phyloP scores from a whole-genome alignment of 1,140 invertebrate species.

The Anoplolepis gracilipes region DNA sequence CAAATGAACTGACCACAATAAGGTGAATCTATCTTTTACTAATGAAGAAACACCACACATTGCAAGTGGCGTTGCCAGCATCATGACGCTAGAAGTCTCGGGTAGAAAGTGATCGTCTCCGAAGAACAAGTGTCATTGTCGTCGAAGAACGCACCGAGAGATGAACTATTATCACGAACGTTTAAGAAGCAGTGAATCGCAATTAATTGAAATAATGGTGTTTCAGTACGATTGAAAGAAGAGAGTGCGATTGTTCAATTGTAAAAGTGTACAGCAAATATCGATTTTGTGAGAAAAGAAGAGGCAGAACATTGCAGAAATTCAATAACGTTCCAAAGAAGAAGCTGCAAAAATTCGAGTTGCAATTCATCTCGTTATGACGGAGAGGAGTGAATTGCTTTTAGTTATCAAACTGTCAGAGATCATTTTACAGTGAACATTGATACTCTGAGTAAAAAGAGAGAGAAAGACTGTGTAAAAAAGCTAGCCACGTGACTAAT shows the following conservation, averaged over 20 bases:
- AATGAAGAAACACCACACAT: constrained; percentile 33
- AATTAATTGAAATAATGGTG: not conserved
- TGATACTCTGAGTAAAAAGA: not conserved
- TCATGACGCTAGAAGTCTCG: not conserved
- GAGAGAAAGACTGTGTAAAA: not conserved
- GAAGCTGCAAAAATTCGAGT: not conserved
- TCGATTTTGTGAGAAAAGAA: not conserved
- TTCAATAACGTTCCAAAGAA: too few relatives aligned
- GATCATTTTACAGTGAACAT: not conserved
- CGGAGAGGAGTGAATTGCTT: not conserved
- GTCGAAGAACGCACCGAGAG: not conserved
- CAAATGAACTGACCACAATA: constrained; percentile 65
- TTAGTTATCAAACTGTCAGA: not conserved
- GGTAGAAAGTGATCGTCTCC: not conserved
- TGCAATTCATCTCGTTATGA: not conserved
- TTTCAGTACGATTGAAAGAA: too few relatives aligned
- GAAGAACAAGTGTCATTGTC: not conserved
- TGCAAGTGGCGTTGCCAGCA: too few relatives aligned
- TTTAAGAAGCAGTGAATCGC: not conserved
- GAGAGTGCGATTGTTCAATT: not conserved
- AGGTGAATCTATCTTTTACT: constrained; percentile 25
- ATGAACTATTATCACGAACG: too few relatives aligned
- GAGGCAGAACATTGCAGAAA: too few relatives aligned
- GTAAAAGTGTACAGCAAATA: not conserved
- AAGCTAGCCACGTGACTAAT: not conserved